These are phyloP conservation scores for Corythornis vintsioides DNA, from an alignment of 2,113 vertebrate species.

Conservation along the genomic window DNA sequence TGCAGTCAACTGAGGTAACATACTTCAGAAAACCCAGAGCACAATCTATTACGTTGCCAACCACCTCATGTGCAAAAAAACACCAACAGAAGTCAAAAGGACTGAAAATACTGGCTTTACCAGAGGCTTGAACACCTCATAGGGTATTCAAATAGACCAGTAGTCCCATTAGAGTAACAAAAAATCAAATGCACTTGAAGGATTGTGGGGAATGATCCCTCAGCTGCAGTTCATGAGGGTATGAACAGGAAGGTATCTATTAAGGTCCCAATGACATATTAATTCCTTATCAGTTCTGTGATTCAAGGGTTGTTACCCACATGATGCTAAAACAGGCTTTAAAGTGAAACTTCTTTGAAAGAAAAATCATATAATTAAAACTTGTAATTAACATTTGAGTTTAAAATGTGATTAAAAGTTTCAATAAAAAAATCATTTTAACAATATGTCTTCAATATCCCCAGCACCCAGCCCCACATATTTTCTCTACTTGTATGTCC, in stretches of 20 bases:
- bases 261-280: conserved; percentile 51
- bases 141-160: background rate
- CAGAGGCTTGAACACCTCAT: background rate
- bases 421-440: background rate
- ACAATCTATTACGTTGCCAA: background rate
- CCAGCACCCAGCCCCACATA: background rate
- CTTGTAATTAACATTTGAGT: background rate
- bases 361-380: background rate
- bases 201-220: rapidly evolving
- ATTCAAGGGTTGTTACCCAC: conserved; percentile 21
- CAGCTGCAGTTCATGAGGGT: background rate
- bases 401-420: background rate
- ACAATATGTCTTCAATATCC: background rate
- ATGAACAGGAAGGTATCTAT: conserved; percentile 1
- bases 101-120: background rate
- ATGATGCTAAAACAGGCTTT: background rate
- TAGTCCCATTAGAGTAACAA: background rate
- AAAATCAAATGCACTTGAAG: background rate
- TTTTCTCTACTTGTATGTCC: background rate
- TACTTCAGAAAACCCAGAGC: background rate
- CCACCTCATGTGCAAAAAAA: rapidly evolving
- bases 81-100: background rate
- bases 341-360: conserved; percentile 47
- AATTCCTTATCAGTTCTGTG: conserved; percentile 41
- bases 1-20: background rate